These are phyloP conservation scores for Drosophila falleni DNA, from an alignment of 2,888 invertebrate species.

Conservation along the genomic window DNA sequence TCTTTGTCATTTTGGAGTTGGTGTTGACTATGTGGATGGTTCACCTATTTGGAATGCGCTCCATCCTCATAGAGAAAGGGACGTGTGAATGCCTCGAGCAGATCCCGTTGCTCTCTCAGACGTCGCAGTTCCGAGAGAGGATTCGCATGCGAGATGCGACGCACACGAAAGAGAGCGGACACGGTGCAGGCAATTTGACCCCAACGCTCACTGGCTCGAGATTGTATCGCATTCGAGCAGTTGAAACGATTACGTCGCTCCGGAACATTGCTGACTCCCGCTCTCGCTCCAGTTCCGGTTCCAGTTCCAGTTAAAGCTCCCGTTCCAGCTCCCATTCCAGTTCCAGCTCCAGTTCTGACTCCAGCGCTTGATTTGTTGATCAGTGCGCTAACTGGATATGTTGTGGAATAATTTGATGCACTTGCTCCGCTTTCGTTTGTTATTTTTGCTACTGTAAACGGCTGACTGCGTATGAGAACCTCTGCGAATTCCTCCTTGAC, in stretches of 20 bases:
- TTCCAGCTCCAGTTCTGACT: background rate
- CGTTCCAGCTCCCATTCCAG: background rate
- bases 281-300: background rate
- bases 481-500: conserved; percentile 54
- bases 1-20: too few relatives aligned
- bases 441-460: conserved; percentile 11
- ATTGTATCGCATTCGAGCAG: conserved; percentile 12
- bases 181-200: conserved; percentile 61
- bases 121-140: conserved; percentile 54
- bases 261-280: background rate
- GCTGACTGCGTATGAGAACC: conserved; percentile 60
- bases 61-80: conserved; percentile 58
- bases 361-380: background rate
- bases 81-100: conserved; percentile 65
- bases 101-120: conserved; percentile 65
- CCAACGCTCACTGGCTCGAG: conserved; percentile 65
- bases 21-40: too few relatives aligned
- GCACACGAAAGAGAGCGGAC: conserved; percentile 62
- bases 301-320: background rate
- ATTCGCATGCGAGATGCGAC: conserved; percentile 50
- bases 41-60: conserved; percentile 9
- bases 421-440: background rate
- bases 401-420: background rate
- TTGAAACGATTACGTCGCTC: background rate
- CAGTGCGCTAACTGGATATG: background rate